A percentile compares a stretch with the other conserved stretches of the same genome.
Conservation (phyloP, 2,113 vertebrate genomes). For the Dicentrarchus labrax region DNA sequence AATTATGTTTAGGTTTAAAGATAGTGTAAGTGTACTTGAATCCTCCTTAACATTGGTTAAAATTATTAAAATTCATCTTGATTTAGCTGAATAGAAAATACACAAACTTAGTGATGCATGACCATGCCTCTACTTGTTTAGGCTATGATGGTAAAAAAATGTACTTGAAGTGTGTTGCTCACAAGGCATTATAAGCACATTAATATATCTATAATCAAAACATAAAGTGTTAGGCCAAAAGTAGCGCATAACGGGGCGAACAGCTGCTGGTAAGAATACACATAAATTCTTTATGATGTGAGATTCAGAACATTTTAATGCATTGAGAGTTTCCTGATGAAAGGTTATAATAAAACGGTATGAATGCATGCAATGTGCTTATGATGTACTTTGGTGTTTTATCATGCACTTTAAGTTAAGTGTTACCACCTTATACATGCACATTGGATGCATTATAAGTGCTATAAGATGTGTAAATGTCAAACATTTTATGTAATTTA, state of each 20-base stretch:
- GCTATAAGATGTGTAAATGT: constrained; percentile 29
- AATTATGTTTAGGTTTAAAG: constrained; percentile 22
- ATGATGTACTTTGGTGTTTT: constrained; percentile 38
- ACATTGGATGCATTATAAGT: constrained; percentile 21
- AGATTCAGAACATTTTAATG: constrained; percentile 17
- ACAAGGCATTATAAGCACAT: constrained; percentile 50
- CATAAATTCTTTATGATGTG: neutral
- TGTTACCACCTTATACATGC: constrained; percentile 7
- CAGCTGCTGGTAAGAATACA: neutral
- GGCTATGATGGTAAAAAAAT: neutral
- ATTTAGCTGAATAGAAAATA: neutral
- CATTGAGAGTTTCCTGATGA: constrained; percentile 19
- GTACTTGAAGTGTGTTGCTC: constrained; percentile 17
- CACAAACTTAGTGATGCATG: constrained; percentile 24
- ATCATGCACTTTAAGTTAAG: constrained; percentile 22
- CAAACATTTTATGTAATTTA: constrained; percentile 33
- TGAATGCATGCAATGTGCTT: constrained; percentile 56
- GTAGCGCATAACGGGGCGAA: neutral
- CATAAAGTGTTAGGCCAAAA: neutral
- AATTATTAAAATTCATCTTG: constrained; percentile 3
- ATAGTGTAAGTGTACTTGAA: constrained; percentile 42
- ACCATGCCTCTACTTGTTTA: constrained; percentile 29
- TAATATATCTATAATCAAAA: constrained; percentile 1
- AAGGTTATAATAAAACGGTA: neutral
- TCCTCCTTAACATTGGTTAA: neutral